Base-by-base conservation (phyloP, 2,888 invertebrate genomes). In the Phasia obesa region DNA sequence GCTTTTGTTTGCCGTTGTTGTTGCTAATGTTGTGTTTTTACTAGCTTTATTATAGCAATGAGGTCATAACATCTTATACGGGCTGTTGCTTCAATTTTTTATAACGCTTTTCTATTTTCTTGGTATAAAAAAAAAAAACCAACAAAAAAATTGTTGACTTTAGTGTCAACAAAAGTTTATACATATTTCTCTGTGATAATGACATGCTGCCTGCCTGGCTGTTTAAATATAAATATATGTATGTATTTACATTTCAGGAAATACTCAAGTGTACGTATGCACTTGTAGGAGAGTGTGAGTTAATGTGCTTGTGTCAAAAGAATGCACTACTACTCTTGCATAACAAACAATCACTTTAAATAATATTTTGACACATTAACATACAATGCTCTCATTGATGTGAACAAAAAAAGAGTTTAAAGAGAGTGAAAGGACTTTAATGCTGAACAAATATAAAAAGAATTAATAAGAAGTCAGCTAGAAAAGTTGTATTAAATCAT, bases 311-410 rank as follows among this genome's bases (percentile, higher is more conserved):
- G 21, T 75, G 25, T 73, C 55, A 60, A 79, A 65, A 59, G 65
- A 60, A 55, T 76, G 35, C 64, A 64, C 69, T 79, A 57, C 69
- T 69, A 69, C 60, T 69, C 69, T 64, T 64, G 31, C 59, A 60
- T 71, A 53, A 79, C 71, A 55, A 64, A 53, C 71, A 75, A 75
- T 84, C 80, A 81, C 60, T 84, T 75, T 53, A 53, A 73, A 81
- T 57, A 77, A 62, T 83, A 74, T 82, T 82, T 69, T 82, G 77
- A 78, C 81, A 82, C 81, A 77, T 77, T 82, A 82, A 82, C 77
- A 82, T 73, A 79, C 59, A 69, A 77, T 77, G 47, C 44, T 69
- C 69, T 69, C 53, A 62, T 55, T 65, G 31, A 47, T 42, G 57
- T 11, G 49, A 55, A 42, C 21, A 74, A 35, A 42, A 0, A 59